These are phyloP conservation scores for Salticus scenicus DNA, from an alignment of 2,888 invertebrate genomes.

Conservation along the genomic window DNA sequence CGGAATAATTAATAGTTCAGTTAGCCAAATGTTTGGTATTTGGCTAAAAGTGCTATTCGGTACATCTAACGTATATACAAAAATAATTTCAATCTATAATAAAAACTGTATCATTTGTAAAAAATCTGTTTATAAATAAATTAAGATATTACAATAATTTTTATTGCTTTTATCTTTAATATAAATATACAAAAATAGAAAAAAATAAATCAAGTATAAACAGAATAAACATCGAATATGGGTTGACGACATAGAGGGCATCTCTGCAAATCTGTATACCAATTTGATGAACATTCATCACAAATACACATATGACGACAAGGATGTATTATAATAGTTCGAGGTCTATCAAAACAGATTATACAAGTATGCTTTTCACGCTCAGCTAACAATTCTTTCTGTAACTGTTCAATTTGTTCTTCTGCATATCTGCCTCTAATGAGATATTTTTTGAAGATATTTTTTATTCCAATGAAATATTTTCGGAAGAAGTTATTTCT, in stretches of 20 bases:
- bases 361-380: constrained; percentile 39
- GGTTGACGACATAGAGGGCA: constrained; percentile 50
- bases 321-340: constrained; percentile 41
- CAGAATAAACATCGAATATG: constrained; percentile 31
- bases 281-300: constrained; percentile 31
- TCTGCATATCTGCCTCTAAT: background rate
- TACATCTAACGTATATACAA: too few relatives aligned
- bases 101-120: too few relatives aligned
- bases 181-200: background rate
- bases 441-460: background rate
- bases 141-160: too few relatives aligned
- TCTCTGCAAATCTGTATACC: constrained; percentile 10
- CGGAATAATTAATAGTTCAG: too few relatives aligned
- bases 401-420: constrained; percentile 26
- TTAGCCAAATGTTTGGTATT: too few relatives aligned
- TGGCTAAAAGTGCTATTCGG: too few relatives aligned
- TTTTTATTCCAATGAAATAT: background rate
- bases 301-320: constrained; percentile 60
- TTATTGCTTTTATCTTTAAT: background rate
- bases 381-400: constrained; percentile 37
- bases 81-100: too few relatives aligned
- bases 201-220: constrained; percentile 40
- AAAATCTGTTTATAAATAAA: too few relatives aligned
- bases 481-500: background rate
- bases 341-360: constrained; percentile 47